phyloP scores from a whole-genome alignment of 2,888 invertebrate genomes.

The Notocelia uddmanniana region DNA sequence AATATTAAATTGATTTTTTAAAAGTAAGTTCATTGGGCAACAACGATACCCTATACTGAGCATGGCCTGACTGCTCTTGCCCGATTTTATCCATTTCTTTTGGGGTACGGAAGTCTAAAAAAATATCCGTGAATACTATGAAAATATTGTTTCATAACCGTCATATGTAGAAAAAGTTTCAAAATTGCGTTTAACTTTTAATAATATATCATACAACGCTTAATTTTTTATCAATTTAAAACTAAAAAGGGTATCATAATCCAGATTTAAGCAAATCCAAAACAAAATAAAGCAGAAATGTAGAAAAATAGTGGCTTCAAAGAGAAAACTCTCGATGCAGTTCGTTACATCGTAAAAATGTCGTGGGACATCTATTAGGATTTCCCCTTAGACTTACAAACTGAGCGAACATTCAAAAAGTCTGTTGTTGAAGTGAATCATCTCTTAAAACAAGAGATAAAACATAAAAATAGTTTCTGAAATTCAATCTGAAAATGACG shows the following conservation, averaged over 20 bases:
- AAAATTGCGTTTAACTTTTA: no score
- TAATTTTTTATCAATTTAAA: no score
- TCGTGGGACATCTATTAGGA: slow-evolving; percentile 42
- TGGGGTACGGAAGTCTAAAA: no score
- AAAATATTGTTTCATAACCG: no score
- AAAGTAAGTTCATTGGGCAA: no score
- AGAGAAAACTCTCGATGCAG: slow-evolving; percentile 40
- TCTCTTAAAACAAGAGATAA: slow-evolving; percentile 30
- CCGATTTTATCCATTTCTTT: no score
- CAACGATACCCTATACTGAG: no score
- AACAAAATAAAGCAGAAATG: slow-evolving; percentile 11
- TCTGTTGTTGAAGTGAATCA: background rate
- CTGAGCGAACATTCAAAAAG: background rate
- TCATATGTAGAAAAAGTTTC: no score
- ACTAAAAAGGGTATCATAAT: slow-evolving; percentile 16
- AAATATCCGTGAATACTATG: no score
- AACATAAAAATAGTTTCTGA: slow-evolving; percentile 31
- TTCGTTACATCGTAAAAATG: slow-evolving; percentile 34
- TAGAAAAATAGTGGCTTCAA: slow-evolving; percentile 41
- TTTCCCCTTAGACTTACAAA: background rate
- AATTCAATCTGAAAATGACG: slow-evolving; percentile 54
- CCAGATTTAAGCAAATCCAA: background rate
- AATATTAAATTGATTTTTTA: no score
- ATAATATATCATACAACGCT: no score
- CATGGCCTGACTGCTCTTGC: no score